Percentiles rank a stretch among this genome's conserved stretches.
phyloP scores from a whole-genome alignment of 2,888 invertebrate genomes.

The Harpagoxenus sublaevis region DNA sequence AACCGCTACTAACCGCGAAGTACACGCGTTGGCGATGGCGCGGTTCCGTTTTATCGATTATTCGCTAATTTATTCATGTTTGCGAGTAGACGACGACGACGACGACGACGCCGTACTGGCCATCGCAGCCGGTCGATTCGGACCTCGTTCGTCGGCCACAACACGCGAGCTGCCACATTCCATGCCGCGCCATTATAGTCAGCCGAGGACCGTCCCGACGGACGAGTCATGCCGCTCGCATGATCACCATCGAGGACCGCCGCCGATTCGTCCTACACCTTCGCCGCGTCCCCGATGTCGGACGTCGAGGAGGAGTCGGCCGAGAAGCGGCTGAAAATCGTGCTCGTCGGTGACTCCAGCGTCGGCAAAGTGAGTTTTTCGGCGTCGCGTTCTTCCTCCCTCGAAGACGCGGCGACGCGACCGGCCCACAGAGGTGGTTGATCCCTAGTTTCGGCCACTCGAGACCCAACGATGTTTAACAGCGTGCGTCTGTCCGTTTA shows the following conservation, averaged over 20 bases:
- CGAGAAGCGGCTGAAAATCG: constrained; percentile 91
- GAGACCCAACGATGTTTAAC: neutral
- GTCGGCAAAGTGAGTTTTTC: constrained; percentile 92
- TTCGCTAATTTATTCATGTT: constrained; percentile 83
- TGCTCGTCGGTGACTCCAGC: constrained; percentile 93
- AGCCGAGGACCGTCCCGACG: constrained; percentile 57
- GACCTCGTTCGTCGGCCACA: constrained; percentile 63
- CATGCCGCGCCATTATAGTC: constrained; percentile 65
- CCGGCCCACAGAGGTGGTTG: constrained; percentile 26
- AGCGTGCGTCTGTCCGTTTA: constrained; percentile 14
- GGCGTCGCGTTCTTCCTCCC: neutral
- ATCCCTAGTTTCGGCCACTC: constrained; percentile 30
- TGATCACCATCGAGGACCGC: constrained; percentile 2
- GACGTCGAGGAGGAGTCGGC: constrained; percentile 89
- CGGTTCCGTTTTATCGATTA: constrained; percentile 79
- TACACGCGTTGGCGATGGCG: constrained; percentile 36
- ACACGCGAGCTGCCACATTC: constrained; percentile 63
- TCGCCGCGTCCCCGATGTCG: constrained; percentile 87
- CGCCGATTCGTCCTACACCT: neutral
- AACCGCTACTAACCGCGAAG: neutral
- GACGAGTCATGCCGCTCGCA: constrained; percentile 16
- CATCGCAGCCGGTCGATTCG: constrained; percentile 72
- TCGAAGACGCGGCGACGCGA: neutral
- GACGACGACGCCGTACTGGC: constrained; percentile 75
- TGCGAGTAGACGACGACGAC: constrained; percentile 70